Percentiles rank a stretch among this genome's conserved stretches.
Conservation (phyloP, 2,888 invertebrate genomes). For the Siphonodentalium dalli region DNA sequence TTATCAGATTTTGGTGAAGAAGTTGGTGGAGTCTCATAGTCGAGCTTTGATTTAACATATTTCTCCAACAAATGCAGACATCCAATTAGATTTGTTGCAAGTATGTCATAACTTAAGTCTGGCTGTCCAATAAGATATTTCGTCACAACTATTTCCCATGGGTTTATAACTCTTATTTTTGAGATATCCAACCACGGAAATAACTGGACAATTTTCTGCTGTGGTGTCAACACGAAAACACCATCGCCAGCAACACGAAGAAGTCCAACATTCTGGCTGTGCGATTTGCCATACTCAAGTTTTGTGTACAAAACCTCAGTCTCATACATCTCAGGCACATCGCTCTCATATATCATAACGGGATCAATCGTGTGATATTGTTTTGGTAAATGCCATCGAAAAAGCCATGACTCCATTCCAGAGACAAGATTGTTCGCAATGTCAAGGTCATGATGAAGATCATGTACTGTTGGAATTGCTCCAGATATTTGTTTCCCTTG, state of each 20-base stretch:
- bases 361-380: conserved; percentile 31
- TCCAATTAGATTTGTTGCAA: conserved; percentile 36
- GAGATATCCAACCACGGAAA: conserved; percentile 39
- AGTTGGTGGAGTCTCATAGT: conserved; percentile 29
- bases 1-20: background rate
- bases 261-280: conserved; percentile 29
- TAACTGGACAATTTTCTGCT: conserved; percentile 35
- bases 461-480: conserved; percentile 36
- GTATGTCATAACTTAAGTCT: conserved; percentile 35
- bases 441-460: conserved; percentile 48
- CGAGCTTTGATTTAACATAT: conserved; percentile 33
- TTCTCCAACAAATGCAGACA: conserved; percentile 31
- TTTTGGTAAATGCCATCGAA: conserved; percentile 42
- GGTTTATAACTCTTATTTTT: conserved; percentile 35
- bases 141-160: conserved; percentile 41
- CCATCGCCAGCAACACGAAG: conserved; percentile 35
- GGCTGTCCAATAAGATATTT: conserved; percentile 39
- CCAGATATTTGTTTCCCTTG: conserved; percentile 46
- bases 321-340: conserved; percentile 39
- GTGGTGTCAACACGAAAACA: conserved; percentile 31
- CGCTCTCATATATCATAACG: conserved; percentile 33
- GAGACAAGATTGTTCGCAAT: conserved; percentile 41
- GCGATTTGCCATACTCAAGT: conserved; percentile 26
- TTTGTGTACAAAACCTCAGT: conserved; percentile 38
- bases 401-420: conserved; percentile 47